A percentile compares a stretch with the other conserved stretches of the same genome.
Evolutionary conservation across 2,888 invertebrate genomes (phyloP).

Genomic region (Scaeva pyrastri): DNA sequence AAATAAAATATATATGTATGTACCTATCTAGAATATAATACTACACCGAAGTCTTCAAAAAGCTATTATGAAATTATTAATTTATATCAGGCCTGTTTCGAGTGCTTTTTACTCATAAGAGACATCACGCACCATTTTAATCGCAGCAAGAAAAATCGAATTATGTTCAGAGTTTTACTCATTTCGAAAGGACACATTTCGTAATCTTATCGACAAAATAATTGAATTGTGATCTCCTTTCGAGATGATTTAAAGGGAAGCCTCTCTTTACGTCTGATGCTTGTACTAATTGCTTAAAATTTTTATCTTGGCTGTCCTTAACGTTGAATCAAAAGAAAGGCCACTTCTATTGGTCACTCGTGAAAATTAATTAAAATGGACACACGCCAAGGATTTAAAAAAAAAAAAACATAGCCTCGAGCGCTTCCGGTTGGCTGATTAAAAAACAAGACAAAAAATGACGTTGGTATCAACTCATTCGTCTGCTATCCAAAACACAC

Average conservation of each 20-base stretch:
- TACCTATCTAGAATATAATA: too few species aligned
- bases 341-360: slow-evolving; percentile 35
- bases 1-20: slow-evolving; percentile 12
- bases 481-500: slow-evolving; percentile 62
- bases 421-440: slow-evolving; percentile 65
- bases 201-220: slow-evolving; percentile 58
- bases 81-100: slow-evolving; percentile 57
- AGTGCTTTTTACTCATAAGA: slow-evolving; percentile 39
- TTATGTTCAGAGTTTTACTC: slow-evolving; percentile 42
- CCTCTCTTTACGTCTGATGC: slow-evolving; percentile 37
- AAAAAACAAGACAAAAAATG: slow-evolving; percentile 49
- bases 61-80: slow-evolving; percentile 74
- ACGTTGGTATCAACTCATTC: slow-evolving; percentile 57
- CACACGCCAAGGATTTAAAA: slow-evolving; percentile 41
- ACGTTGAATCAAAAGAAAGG: background rate
- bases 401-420: slow-evolving; percentile 37
- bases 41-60: slow-evolving; percentile 40
- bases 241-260: slow-evolving; percentile 64
- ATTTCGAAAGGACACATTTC: slow-evolving; percentile 37
- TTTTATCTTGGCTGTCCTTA: slow-evolving; percentile 29
- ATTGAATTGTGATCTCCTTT: slow-evolving; percentile 58
- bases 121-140: slow-evolving; percentile 69
- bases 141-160: slow-evolving; percentile 71
- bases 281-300: slow-evolving; percentile 62
- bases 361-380: slow-evolving; percentile 66